Evolutionary conservation across 2,797 vertebrate species (phyloP).

Genomic region (Natrix natrix): DNA sequence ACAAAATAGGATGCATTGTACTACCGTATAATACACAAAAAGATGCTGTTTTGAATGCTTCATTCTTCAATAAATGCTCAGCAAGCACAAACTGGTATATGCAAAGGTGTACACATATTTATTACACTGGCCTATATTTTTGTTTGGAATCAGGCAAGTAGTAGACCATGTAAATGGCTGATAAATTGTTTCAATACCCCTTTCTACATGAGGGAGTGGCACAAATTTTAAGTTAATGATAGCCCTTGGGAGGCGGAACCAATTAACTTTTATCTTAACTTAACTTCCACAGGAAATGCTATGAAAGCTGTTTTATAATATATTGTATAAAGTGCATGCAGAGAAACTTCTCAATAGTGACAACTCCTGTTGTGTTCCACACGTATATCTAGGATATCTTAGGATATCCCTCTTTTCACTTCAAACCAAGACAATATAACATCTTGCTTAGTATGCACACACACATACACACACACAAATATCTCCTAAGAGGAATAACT

Average conservation of each 20-base stretch:
- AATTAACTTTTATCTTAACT: neutral
- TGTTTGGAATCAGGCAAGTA: neutral
- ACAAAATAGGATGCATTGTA: neutral
- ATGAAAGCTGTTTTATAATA: neutral
- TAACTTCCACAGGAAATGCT: neutral
- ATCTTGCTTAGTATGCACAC: neutral
- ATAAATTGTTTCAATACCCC: neutral
- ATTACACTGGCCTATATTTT: neutral
- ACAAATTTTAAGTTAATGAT: neutral
- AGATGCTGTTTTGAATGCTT: neutral
- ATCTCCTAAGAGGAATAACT: neutral
- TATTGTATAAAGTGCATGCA: neutral
- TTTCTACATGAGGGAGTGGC: neutral
- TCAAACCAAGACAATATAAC: neutral
- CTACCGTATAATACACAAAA: neutral
- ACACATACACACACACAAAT: neutral
- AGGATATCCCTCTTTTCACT: neutral
- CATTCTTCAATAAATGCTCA: neutral
- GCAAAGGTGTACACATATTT: neutral
- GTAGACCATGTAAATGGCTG: neutral
- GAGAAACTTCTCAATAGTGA: neutral
- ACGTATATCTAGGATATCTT: neutral
- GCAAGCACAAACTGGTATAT: neutral
- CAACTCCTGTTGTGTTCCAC: neutral
- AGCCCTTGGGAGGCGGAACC: neutral